Evolutionary conservation across 2,888 invertebrate species (phyloP).

Genomic region (Mesochorus sp.): DNA sequence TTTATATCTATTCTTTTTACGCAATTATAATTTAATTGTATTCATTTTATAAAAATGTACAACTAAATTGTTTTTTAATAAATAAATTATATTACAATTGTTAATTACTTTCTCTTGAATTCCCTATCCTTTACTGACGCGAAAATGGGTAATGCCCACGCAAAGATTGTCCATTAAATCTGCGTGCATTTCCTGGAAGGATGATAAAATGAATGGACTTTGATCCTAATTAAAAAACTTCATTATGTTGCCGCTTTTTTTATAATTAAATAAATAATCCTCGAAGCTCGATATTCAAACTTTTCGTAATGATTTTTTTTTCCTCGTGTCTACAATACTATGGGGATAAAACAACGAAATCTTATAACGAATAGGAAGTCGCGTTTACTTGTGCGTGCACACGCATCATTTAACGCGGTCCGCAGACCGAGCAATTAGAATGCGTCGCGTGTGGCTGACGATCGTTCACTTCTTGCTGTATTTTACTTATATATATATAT

Average conservation of each 20-base stretch:
- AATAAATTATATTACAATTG: too few relatives aligned
- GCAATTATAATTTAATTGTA: too few relatives aligned
- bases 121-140: too few relatives aligned
- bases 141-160: conserved; percentile 8
- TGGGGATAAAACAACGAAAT: not conserved
- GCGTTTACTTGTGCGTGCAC: conserved; percentile 62
- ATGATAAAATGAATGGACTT: not conserved
- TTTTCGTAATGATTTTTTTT: too few relatives aligned
- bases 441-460: conserved; percentile 68
- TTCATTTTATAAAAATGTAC: too few relatives aligned
- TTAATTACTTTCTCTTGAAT: too few relatives aligned
- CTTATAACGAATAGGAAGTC: conserved; percentile 56
- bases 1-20: too few relatives aligned
- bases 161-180: not conserved
- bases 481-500: not conserved
- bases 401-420: conserved; percentile 70
- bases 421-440: conserved; percentile 69
- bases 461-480: conserved; percentile 32
- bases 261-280: not conserved
- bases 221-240: too few relatives aligned
- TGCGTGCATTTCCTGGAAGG: conserved; percentile 34
- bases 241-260: not conserved
- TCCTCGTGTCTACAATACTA: too few relatives aligned
- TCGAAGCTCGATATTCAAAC: not conserved
- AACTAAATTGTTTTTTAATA: too few relatives aligned